Evolutionary conservation across 2,888 invertebrate species (phyloP).

Genomic region (Heliconius charithonia): DNA sequence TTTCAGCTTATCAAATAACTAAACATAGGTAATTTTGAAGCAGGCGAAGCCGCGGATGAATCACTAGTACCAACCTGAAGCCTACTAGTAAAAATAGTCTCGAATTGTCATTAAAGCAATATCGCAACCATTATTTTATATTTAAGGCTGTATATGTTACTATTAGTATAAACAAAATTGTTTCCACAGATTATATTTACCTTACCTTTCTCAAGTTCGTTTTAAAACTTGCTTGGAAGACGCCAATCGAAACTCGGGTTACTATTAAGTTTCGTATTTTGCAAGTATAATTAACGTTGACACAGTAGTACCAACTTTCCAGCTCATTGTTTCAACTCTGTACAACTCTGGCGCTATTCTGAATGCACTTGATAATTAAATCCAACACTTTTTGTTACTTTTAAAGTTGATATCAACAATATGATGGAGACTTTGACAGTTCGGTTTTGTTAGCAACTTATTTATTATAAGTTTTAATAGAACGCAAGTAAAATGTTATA

Average conservation of each 20-base stretch:
- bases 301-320: conserved; percentile 37
- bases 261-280: conserved; percentile 33
- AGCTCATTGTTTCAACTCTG: conserved; percentile 38
- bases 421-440: conserved; percentile 25
- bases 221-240: conserved; percentile 25
- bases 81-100: too few relatives aligned
- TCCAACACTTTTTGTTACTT: conserved; percentile 34
- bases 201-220: conserved; percentile 12
- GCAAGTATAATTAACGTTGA: conserved; percentile 41
- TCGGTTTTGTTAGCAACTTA: conserved; percentile 9
- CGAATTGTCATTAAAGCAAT: too few relatives aligned
- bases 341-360: conserved; percentile 30
- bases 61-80: too few relatives aligned
- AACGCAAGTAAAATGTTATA: too few relatives aligned
- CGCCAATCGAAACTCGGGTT: conserved; percentile 26
- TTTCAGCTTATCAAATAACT: too few relatives aligned
- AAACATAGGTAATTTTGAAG: too few relatives aligned
- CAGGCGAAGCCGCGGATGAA: too few relatives aligned
- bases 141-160: not conserved
- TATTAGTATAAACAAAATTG: not conserved
- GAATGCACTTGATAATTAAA: conserved; percentile 43
- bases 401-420: conserved; percentile 30
- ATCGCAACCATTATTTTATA: too few relatives aligned
- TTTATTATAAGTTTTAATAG: not conserved
- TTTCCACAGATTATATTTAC: not conserved